Conservation (phyloP, 2,888 invertebrate genomes). For the Neoaliturus tenellus region DNA sequence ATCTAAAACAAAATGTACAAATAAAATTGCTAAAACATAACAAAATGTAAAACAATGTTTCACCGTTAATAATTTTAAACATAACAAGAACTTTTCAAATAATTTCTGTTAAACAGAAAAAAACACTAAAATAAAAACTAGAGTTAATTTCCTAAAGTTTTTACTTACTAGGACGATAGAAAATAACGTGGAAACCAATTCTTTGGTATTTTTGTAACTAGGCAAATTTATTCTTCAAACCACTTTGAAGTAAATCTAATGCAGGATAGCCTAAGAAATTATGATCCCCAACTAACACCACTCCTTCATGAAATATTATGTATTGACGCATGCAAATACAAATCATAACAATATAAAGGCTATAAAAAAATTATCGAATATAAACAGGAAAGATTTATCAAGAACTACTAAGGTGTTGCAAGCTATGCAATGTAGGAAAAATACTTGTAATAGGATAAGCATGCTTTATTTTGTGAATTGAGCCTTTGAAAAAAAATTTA, state of each 20-base stretch:
- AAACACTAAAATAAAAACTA: neutral
- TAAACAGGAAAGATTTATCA: too few species aligned
- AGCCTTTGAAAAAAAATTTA: too few species aligned
- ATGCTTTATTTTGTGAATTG: too few species aligned
- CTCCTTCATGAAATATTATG: neutral
- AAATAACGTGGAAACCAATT: neutral
- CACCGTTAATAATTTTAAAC: constrained; percentile 23
- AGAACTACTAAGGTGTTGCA: too few species aligned
- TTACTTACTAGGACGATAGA: neutral
- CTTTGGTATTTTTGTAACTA: constrained; percentile 23
- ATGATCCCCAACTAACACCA: neutral
- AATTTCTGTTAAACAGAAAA: constrained; percentile 21
- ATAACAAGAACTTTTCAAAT: constrained; percentile 12
- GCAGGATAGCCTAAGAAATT: neutral
- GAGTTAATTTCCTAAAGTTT: neutral
- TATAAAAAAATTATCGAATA: too few species aligned
- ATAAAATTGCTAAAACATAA: constrained; percentile 35
- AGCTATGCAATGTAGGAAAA: too few species aligned
- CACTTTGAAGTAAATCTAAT: neutral
- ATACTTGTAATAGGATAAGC: too few species aligned
- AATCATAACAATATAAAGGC: too few species aligned
- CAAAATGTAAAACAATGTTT: constrained; percentile 20
- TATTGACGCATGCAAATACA: too few species aligned
- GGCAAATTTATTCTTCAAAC: neutral
- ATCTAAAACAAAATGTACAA: neutral